phyloP scores from a whole-genome alignment of 92 coral and sea anemone species.

The Diadumene lineata region DNA sequence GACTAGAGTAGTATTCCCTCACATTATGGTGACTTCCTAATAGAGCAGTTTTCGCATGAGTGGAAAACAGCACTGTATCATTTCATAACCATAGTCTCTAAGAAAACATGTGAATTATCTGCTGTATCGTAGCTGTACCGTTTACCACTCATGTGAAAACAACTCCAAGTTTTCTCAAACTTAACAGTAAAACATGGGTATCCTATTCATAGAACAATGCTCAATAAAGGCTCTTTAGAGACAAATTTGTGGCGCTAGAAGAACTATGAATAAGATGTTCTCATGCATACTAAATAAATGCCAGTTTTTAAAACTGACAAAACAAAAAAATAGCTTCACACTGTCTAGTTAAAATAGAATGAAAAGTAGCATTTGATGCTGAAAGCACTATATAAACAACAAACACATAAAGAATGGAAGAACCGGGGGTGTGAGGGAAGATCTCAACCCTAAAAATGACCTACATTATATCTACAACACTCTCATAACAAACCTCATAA shows the following conservation, averaged over 20 bases:
- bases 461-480: slow-evolving; percentile 49
- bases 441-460: slow-evolving; percentile 54
- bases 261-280: neutral
- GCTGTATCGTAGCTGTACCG: no score
- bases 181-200: slow-evolving; percentile 17
- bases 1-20: slow-evolving; percentile 59
- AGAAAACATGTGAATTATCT: no score
- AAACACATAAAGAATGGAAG: slow-evolving; percentile 56
- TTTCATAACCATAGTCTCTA: no score
- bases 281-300: slow-evolving; percentile 23
- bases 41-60: no score
- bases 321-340: slow-evolving; percentile 22
- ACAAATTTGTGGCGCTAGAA: neutral
- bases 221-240: neutral
- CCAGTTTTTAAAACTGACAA: slow-evolving; percentile 92
- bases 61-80: no score
- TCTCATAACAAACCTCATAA: slow-evolving; percentile 18
- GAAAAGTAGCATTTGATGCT: slow-evolving; percentile 66
- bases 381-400: slow-evolving; percentile 19
- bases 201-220: neutral
- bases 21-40: slow-evolving; percentile 54
- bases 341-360: slow-evolving; percentile 3
- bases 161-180: slow-evolving; percentile 88
- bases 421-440: slow-evolving; percentile 82
- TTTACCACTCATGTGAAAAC: no score